phyloP scores from a whole-genome alignment of 2,888 invertebrate genomes.

The Artemia sinica region DNA sequence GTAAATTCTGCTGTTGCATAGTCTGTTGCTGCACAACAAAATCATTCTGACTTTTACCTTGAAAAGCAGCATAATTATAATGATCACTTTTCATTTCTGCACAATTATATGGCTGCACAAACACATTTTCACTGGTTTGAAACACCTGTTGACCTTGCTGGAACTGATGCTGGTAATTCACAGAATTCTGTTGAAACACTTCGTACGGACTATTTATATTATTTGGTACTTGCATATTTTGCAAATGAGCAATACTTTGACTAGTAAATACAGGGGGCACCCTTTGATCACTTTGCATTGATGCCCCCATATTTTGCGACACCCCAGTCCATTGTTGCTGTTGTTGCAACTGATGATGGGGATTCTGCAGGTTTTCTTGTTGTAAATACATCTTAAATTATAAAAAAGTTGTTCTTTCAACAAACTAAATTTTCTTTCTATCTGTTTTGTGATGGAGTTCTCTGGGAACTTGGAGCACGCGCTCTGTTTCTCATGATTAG shows the following conservation, averaged over 20 bases:
- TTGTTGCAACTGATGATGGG: not conserved
- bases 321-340: not conserved
- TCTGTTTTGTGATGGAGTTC: no score
- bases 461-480: no score
- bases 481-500: no score
- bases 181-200: not conserved
- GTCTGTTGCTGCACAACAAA: not conserved
- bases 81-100: not conserved
- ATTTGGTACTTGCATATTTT: slow-evolving; percentile 4
- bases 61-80: slow-evolving; percentile 1
- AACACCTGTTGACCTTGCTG: slow-evolving; percentile 4
- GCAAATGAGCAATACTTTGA: not conserved
- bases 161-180: not conserved
- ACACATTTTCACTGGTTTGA: not conserved
- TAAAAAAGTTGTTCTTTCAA: no score
- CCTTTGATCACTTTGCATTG: not conserved
- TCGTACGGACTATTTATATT: not conserved
- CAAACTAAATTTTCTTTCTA: no score
- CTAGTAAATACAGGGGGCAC: not conserved
- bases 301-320: not conserved
- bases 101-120: slow-evolving; percentile 7
- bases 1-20: not conserved
- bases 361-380: not conserved
- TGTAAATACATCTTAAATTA: not conserved
- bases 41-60: not conserved